These are phyloP conservation scores for Hemithea aestivaria DNA, from an alignment of 2,888 invertebrate species.

Conservation along the genomic window DNA sequence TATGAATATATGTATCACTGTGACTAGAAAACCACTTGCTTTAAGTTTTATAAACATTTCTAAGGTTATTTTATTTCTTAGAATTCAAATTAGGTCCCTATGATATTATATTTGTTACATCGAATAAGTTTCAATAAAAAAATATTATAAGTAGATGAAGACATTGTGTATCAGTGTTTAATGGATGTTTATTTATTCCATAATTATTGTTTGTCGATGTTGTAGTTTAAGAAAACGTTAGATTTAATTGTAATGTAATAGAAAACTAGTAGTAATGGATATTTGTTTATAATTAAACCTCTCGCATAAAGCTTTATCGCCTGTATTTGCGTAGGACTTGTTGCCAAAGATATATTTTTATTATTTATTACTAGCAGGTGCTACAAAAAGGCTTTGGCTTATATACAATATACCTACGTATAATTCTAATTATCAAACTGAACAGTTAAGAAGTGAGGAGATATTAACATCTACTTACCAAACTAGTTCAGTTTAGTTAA, in stretches of 20 bases:
- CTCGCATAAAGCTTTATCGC: conserved; percentile 32
- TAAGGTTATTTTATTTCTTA: no score
- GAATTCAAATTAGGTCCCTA: no score
- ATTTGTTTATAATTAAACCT: conserved; percentile 29
- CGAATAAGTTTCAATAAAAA: conserved; percentile 6
- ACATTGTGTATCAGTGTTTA: conserved; percentile 30
- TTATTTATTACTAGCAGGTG: conserved; percentile 10
- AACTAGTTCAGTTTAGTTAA: no score
- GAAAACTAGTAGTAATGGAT: conserved; percentile 32
- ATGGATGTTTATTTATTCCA: conserved; percentile 51
- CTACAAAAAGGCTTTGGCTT: no score
- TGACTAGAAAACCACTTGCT: no score
- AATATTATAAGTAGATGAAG: conserved; percentile 5
- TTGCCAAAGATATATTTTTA: conserved; percentile 44
- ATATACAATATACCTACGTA: no score
- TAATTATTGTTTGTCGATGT: conserved; percentile 44
- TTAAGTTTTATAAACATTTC: no score
- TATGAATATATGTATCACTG: no score
- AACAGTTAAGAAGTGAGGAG: no score
- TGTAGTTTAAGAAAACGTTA: conserved; percentile 40
- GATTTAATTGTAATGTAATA: conserved; percentile 10
- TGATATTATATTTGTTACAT: conserved; percentile 1
- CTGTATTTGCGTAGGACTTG: conserved; percentile 32
- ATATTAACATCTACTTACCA: no score
- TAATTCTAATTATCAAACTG: no score